Evolutionary conservation across 2,797 vertebrate genomes (phyloP).

Genomic region (Tamandua tetradactyla): DNA sequence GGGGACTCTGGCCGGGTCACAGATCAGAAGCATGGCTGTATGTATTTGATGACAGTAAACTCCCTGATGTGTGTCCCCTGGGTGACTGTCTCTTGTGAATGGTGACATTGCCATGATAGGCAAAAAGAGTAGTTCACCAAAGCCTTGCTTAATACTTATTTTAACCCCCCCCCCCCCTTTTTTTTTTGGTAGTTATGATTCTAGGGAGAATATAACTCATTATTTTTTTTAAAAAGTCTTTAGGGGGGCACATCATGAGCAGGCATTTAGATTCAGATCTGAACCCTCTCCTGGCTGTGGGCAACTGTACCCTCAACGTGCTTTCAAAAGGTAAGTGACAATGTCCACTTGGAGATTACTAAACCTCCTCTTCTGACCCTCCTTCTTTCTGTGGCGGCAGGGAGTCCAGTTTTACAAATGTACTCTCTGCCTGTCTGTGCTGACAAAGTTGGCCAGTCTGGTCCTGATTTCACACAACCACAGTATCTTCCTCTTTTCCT

Average conservation of each 20-base stretch:
- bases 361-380: background rate
- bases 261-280: constrained; percentile 90
- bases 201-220: constrained; percentile 34
- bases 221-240: constrained; percentile 83
- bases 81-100: background rate
- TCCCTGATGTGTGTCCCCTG: too few species aligned
- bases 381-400: background rate
- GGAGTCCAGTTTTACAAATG: background rate
- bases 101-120: background rate
- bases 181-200: background rate
- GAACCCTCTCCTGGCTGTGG: constrained; percentile 89
- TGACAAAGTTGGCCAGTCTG: background rate
- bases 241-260: constrained; percentile 90
- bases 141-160: background rate
- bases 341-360: too few species aligned
- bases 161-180: background rate
- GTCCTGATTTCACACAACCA: background rate
- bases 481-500: background rate
- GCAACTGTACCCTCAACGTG: constrained; percentile 86
- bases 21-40: constrained; percentile 92
- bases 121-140: background rate
- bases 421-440: background rate
- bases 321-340: constrained; percentile 85
- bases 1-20: constrained; percentile 87
- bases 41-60: constrained; percentile 60